Percentiles rank a stretch among this genome's conserved stretches.
These are phyloP conservation scores for Drosophila ustulata DNA, from an alignment of 2,888 invertebrate genomes.

Conservation along the genomic window DNA sequence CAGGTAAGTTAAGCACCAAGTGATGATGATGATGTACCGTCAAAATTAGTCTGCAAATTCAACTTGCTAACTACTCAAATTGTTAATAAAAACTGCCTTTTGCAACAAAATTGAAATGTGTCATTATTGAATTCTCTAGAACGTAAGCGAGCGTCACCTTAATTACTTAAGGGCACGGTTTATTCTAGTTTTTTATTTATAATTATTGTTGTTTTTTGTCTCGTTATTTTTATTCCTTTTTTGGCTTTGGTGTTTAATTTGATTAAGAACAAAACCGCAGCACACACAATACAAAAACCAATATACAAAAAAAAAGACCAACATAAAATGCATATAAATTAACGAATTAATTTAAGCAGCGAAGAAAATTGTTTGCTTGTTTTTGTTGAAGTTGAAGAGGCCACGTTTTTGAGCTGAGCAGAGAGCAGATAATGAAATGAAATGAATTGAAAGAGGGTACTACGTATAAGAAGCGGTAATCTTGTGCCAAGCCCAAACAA, in stretches of 20 bases:
- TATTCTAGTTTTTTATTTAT: conserved; percentile 16
- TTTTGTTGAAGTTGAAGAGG: conserved; percentile 47
- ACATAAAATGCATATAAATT: conserved; percentile 4
- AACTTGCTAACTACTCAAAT: conserved; percentile 33
- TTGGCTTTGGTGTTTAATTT: conserved; percentile 63
- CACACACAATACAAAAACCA: conserved; percentile 31
- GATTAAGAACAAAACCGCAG: conserved; percentile 30
- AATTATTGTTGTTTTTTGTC: conserved; percentile 36
- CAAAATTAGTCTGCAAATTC: conserved; percentile 28
- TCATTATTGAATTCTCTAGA: conserved; percentile 73
- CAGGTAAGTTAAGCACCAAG: conserved; percentile 58
- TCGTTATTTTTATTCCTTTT: conserved; percentile 40
- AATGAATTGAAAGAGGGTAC: neutral
- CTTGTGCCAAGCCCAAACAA: conserved; percentile 22
- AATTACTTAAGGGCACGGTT: conserved; percentile 57
- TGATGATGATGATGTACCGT: conserved; percentile 20
- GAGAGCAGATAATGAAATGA: conserved; percentile 10
- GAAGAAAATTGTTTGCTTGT: conserved; percentile 64
- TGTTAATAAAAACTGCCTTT: conserved; percentile 71
- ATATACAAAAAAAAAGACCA: neutral
- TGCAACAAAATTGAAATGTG: conserved; percentile 76
- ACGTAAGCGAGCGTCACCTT: conserved; percentile 40
- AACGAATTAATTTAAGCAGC: conserved; percentile 37
- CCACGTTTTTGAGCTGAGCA: conserved; percentile 67
- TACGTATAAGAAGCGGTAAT: conserved; percentile 37